phyloP scores from a whole-genome alignment of 2,888 invertebrate species.

The Cryptocheilus praepositus region DNA sequence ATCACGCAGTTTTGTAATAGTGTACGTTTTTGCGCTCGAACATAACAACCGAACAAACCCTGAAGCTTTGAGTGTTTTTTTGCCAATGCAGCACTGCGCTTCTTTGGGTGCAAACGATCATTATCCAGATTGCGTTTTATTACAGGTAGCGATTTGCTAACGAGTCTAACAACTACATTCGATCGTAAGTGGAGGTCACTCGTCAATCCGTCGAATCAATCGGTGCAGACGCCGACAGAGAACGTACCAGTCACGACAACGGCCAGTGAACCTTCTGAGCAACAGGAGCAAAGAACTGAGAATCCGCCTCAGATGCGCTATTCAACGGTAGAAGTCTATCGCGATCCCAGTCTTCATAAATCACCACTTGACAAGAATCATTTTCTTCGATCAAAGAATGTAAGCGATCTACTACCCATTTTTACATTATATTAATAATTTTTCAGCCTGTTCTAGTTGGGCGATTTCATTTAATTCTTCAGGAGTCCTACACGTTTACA shows the following conservation, averaged over 20 bases:
- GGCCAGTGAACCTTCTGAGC: neutral
- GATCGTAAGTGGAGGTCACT: constrained; percentile 88
- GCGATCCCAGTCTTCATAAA: constrained; percentile 70
- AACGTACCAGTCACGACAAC: constrained; percentile 12
- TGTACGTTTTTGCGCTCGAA: constrained; percentile 34
- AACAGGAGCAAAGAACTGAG: constrained; percentile 7
- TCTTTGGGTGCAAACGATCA: neutral
- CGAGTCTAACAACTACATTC: constrained; percentile 89
- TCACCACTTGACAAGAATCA: constrained; percentile 61
- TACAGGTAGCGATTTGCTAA: constrained; percentile 89
- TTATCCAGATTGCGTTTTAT: constrained; percentile 65
- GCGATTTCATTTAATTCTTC: too few relatives aligned
- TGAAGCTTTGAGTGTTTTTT: constrained; percentile 59
- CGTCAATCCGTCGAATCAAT: constrained; percentile 77
- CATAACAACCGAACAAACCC: constrained; percentile 26
- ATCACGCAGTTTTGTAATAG: constrained; percentile 28
- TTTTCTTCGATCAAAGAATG: constrained; percentile 59
- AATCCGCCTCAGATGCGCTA: constrained; percentile 26
- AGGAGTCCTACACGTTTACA: too few relatives aligned
- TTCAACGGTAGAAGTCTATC: constrained; percentile 59
- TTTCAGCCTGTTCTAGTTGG: too few relatives aligned
- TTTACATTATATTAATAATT: too few relatives aligned
- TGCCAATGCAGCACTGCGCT: constrained; percentile 14
- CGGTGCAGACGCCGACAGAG: constrained; percentile 32
- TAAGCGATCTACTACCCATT: constrained; percentile 41